Conservation (phyloP, 2,113 vertebrate genomes). For the Percina caprodes region DNA sequence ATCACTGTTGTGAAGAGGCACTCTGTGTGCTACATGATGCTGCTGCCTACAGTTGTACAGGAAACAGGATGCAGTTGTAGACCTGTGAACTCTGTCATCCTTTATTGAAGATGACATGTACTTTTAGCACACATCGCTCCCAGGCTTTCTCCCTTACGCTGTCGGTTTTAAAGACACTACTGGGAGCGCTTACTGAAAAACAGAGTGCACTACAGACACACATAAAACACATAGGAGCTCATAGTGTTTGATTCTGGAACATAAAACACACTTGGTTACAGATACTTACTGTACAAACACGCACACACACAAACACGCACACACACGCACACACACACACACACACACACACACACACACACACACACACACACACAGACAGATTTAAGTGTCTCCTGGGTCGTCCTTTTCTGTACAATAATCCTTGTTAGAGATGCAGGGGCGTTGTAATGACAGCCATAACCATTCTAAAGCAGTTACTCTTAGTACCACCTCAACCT, state of each 20-base stretch:
- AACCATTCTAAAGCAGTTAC: constrained; percentile 70
- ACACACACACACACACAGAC: constrained; percentile 8
- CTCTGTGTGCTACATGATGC: constrained; percentile 57
- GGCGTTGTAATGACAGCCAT: constrained; percentile 73
- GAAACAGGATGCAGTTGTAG: constrained; percentile 66
- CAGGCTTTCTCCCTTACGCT: constrained; percentile 63
- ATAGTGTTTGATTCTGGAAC: constrained; percentile 63
- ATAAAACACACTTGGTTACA: constrained; percentile 62
- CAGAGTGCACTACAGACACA: constrained; percentile 61
- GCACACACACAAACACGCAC: constrained; percentile 26
- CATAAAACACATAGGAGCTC: constrained; percentile 60
- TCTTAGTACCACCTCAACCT: constrained; percentile 62
- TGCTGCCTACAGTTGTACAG: constrained; percentile 56
- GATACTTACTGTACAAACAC: constrained; percentile 40
- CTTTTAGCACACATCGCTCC: constrained; percentile 77
- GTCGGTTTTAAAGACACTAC: constrained; percentile 74
- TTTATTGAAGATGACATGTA: constrained; percentile 82
- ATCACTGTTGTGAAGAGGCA: constrained; percentile 55
- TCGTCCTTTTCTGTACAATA: constrained; percentile 70
- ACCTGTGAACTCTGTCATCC: constrained; percentile 78
- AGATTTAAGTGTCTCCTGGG: constrained; percentile 61
- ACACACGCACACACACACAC: constrained; percentile 5
- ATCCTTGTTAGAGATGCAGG: constrained; percentile 75
- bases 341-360: background rate
- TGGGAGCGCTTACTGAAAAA: constrained; percentile 66